phyloP scores from a whole-genome alignment of 1,140 invertebrate genomes.

The Lordiphosa collinella region DNA sequence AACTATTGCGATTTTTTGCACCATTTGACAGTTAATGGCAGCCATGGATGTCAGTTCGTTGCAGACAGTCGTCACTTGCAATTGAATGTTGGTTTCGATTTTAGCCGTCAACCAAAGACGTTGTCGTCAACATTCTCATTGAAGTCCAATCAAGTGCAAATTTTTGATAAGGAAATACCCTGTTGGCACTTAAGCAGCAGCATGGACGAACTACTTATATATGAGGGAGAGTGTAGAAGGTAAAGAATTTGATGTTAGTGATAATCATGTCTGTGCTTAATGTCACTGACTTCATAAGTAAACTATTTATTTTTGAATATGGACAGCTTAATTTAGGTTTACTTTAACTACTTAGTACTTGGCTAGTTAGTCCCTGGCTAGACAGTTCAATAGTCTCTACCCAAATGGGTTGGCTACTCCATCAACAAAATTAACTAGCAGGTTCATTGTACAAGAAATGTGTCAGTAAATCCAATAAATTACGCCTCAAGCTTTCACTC shows the following conservation, averaged over 20 bases:
- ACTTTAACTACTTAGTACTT: too few species aligned
- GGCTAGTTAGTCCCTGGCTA: background rate
- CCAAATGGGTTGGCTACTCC: slow-evolving; percentile 32
- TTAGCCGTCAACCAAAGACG: slow-evolving; percentile 12
- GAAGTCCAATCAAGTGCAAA: slow-evolving; percentile 54
- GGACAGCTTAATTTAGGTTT: background rate
- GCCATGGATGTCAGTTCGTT: background rate
- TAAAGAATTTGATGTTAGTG: too few species aligned
- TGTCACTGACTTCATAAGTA: background rate
- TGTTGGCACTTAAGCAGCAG: slow-evolving; percentile 25
- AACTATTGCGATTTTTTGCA: slow-evolving; percentile 45
- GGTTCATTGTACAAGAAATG: slow-evolving; percentile 51
- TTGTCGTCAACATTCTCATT: slow-evolving; percentile 2
- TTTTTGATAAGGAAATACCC: slow-evolving; percentile 62
- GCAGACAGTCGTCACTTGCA: slow-evolving; percentile 15
- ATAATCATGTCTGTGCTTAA: too few species aligned
- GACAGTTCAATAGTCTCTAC: slow-evolving; percentile 24
- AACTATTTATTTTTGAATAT: background rate
- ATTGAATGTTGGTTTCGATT: slow-evolving; percentile 48
- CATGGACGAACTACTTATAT: too few species aligned
- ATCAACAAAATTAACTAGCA: slow-evolving; percentile 21
- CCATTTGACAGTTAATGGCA: slow-evolving; percentile 58
- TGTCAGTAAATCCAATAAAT: slow-evolving; percentile 56
- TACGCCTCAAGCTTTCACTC: slow-evolving; percentile 26
- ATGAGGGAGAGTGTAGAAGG: too few species aligned